Base-by-base conservation (phyloP, 1,140 invertebrate genomes). In the Heterodera carotae region DNA sequence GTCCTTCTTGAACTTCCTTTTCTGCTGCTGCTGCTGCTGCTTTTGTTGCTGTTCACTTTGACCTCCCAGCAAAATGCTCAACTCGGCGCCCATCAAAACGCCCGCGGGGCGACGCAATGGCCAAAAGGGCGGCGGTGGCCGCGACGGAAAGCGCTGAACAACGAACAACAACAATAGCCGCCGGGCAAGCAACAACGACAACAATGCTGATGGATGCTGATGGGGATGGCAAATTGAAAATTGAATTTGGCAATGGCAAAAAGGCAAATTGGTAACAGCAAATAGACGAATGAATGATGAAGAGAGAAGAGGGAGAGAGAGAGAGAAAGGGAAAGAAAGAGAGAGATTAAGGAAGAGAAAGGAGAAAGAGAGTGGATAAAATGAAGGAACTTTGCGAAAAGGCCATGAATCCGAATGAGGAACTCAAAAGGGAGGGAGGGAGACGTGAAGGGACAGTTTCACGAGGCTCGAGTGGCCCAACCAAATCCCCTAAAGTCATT, bases 1-100 rank as follows among this genome's bases (percentile, higher is more conserved):
- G 27, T 66, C 29, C 62, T 34, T 66, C 29, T 66, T 66, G 62
- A 34, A 34, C 62, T 31, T 34, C 62, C 27, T 29, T 34, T 66
- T 66, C n/a, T 62, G 72, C 64, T 74, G 31, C 27, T 74, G 48
- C 27, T 62, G 39, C 39, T 31, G 22, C 60, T 69, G 33, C 53
- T 69, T 39, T 39, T 69, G 33, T 15, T 56, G 48, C 15, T n/a
- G 48, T 56, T 56, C 48, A 56, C 15, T 56, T 56, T 56, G 48
- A 56, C 48, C 48, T 56, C 48, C 48, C 48, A 43, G 12, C 39
- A 62, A 22, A 74, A 34, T 74, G 53, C 56, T 74, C 53, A 62
- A 34, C 56, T 74, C 56, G 27, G 72, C 72, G 64, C 56, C 72
- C 72, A 74, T 74, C 72, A 74, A 74, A 25, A 33, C n/a, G 39